Percentiles rank a stretch among this genome's conserved stretches.
phyloP scores from a whole-genome alignment of 2,888 invertebrate genomes.

The Resseliella maxima region DNA sequence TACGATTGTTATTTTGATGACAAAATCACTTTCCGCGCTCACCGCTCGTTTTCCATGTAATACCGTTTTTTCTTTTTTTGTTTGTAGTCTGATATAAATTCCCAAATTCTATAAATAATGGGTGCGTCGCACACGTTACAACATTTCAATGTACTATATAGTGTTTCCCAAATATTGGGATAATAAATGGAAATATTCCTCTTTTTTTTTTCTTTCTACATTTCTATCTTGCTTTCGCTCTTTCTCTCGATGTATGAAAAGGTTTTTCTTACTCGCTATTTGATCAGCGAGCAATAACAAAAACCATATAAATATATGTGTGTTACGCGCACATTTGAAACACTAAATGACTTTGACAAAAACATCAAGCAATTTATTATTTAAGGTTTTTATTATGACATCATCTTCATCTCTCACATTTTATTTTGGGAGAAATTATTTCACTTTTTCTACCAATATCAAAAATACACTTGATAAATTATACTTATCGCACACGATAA shows the following conservation, averaged over 20 bases:
- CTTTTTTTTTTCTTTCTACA: no score
- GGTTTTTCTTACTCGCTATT: background rate
- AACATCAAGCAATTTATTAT: slow-evolving; percentile 3
- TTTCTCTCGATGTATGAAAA: background rate
- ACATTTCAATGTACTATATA: background rate
- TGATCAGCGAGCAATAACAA: background rate
- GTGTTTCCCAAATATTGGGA: background rate
- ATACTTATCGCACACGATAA: background rate
- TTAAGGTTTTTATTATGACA: slow-evolving; percentile 20
- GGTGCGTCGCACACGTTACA: background rate
- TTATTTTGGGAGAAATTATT: background rate
- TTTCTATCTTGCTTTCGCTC: background rate
- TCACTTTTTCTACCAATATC: background rate
- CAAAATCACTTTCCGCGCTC: background rate
- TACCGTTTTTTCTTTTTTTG: no score
- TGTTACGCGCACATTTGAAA: background rate
- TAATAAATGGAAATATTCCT: background rate
- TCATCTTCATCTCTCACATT: slow-evolving; percentile 3
- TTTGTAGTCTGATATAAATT: background rate
- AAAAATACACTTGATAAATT: background rate
- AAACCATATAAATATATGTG: background rate
- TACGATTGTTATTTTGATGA: background rate
- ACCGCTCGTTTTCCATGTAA: background rate
- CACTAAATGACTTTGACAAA: background rate
- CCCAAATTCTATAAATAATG: slow-evolving; percentile 14